Conservation (phyloP, 1,140 invertebrate species). For the Nasonia giraulti region DNA sequence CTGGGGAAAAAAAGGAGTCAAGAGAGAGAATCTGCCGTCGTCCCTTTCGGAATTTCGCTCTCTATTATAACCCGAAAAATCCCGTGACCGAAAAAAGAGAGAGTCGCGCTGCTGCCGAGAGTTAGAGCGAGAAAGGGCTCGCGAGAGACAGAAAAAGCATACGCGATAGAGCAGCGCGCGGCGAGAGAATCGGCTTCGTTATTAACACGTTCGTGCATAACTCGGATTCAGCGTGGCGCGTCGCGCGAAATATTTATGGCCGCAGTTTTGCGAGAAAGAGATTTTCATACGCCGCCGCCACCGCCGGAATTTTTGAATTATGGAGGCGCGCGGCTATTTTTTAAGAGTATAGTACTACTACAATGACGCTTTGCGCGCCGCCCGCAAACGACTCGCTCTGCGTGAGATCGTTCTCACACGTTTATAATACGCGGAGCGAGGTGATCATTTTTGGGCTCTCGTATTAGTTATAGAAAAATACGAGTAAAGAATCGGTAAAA, state of each 20-base stretch:
- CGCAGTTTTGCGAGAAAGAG: not conserved
- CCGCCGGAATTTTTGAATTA: constrained; percentile 41
- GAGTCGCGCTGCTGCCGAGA: not conserved
- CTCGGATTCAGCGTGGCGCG: constrained; percentile 68
- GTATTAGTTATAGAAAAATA: not conserved
- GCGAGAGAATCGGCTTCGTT: constrained; percentile 68
- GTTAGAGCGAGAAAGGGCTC: not conserved
- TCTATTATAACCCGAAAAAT: constrained; percentile 36
- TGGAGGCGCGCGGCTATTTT: not conserved
- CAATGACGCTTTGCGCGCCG: not conserved
- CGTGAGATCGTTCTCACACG: constrained; percentile 6
- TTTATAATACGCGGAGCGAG: not conserved
- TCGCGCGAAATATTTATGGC: constrained; percentile 54
- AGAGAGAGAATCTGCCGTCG: constrained; percentile 24
- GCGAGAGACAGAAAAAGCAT: not conserved
- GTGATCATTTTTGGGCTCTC: not conserved
- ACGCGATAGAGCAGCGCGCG: not conserved
- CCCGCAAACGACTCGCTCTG: not conserved
- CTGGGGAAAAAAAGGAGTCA: not conserved
- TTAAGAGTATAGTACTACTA: not conserved
- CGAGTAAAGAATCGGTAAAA: not conserved
- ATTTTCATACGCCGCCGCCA: not conserved
- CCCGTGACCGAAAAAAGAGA: constrained; percentile 1
- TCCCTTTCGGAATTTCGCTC: constrained; percentile 29
- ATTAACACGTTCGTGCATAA: constrained; percentile 72